Conservation (phyloP, 2,113 vertebrate species). For the Lagopus leucura region DNA sequence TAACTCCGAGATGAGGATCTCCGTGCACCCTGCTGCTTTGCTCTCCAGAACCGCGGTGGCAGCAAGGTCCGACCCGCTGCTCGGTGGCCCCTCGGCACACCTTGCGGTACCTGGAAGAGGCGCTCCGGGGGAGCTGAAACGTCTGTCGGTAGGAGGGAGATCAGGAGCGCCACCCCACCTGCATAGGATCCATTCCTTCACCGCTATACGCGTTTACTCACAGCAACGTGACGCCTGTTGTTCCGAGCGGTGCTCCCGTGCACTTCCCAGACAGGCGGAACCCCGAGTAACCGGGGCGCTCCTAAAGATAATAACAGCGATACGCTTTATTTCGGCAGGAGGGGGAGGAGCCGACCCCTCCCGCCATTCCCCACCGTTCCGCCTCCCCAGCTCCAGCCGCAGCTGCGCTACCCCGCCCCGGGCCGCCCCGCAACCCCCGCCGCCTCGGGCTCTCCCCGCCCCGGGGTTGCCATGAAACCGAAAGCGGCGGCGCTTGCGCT, state of each 20-base stretch:
- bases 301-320: not conserved
- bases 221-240: not conserved
- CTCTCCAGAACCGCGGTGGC: not conserved
- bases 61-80: not conserved
- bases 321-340: too few species aligned
- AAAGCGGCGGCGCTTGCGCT: not conserved
- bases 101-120: not conserved
- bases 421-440: too few species aligned
- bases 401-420: too few species aligned
- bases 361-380: not conserved
- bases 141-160: not conserved
- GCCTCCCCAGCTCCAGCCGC: too few species aligned
- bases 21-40: not conserved
- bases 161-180: not conserved
- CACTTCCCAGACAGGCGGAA: not conserved
- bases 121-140: rapidly evolving
- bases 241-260: not conserved
- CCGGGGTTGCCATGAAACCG: conserved; percentile 25
- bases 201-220: not conserved
- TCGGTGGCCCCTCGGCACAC: not conserved
- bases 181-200: not conserved
- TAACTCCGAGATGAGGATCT: not conserved
- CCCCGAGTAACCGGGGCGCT: not conserved
- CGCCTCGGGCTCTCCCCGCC: not conserved
- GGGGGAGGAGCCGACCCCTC: not conserved